These are phyloP conservation scores for Coleophora flavipennella DNA, from an alignment of 2,888 invertebrate species.

Conservation along the genomic window DNA sequence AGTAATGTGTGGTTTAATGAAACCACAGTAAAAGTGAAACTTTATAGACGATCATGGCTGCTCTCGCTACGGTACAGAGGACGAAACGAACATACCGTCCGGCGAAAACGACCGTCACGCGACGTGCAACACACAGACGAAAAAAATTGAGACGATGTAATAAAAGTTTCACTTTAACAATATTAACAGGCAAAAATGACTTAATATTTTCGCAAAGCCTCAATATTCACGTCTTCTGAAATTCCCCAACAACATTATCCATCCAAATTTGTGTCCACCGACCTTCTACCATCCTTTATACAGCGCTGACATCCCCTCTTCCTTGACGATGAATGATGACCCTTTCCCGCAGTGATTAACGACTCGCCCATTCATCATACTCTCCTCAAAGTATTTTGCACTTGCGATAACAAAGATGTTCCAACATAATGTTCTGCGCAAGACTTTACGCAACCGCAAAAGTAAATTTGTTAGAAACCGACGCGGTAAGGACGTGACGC, in stretches of 20 bases:
- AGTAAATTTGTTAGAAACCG: background rate
- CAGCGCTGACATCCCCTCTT: constrained; percentile 15
- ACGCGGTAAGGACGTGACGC: background rate
- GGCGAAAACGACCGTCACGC: too few relatives aligned
- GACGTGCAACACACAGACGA: too few relatives aligned
- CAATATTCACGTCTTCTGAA: background rate
- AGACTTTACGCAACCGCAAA: background rate
- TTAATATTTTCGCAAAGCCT: background rate
- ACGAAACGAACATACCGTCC: too few relatives aligned
- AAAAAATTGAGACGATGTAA: too few relatives aligned
- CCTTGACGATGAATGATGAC: constrained; percentile 42
- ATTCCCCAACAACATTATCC: background rate
- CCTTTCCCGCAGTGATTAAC: constrained; percentile 47
- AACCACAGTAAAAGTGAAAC: too few relatives aligned
- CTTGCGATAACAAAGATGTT: too few relatives aligned
- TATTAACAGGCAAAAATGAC: background rate
- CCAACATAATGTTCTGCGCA: background rate
- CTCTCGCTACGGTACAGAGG: too few relatives aligned
- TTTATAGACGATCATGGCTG: too few relatives aligned
- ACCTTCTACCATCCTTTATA: constrained; percentile 3
- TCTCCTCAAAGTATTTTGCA: too few relatives aligned
- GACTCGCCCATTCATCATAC: constrained; percentile 37
- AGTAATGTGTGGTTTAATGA: too few relatives aligned
- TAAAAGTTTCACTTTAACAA: too few relatives aligned
- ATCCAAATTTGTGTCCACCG: background rate